Conservation (phyloP, 2,113 vertebrate genomes). For the Tonatia bakeri region DNA sequence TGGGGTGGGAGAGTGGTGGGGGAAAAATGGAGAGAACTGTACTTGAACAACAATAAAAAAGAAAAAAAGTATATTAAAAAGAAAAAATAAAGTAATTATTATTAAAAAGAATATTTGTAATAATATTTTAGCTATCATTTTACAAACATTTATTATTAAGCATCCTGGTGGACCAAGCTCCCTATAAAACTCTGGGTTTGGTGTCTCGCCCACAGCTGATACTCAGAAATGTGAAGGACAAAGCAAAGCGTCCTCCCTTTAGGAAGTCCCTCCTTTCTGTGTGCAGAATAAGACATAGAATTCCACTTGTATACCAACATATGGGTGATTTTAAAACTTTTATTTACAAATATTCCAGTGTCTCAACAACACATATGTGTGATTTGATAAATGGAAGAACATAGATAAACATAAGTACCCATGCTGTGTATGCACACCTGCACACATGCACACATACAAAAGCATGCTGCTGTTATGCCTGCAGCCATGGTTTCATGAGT, state of each 20-base stretch:
- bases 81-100: too few relatives aligned
- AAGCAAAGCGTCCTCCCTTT: neutral
- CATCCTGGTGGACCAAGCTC: rapidly evolving
- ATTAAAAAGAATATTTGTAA: neutral
- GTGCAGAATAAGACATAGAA: neutral
- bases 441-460: neutral
- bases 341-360: neutral
- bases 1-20: too few relatives aligned
- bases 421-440: neutral
- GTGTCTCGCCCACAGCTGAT: neutral
- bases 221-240: neutral
- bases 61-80: too few relatives aligned
- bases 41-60: too few relatives aligned
- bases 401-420: neutral
- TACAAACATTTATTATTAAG: neutral
- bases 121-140: neutral
- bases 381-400: neutral
- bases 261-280: neutral
- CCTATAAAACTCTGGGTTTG: neutral
- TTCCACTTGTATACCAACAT: neutral
- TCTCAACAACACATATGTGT: neutral
- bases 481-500: neutral
- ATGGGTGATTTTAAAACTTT: neutral
- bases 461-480: neutral
- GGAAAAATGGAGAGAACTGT: too few relatives aligned